Conservation (phyloP, 2,888 invertebrate genomes). For the Sesamia inferens region DNA sequence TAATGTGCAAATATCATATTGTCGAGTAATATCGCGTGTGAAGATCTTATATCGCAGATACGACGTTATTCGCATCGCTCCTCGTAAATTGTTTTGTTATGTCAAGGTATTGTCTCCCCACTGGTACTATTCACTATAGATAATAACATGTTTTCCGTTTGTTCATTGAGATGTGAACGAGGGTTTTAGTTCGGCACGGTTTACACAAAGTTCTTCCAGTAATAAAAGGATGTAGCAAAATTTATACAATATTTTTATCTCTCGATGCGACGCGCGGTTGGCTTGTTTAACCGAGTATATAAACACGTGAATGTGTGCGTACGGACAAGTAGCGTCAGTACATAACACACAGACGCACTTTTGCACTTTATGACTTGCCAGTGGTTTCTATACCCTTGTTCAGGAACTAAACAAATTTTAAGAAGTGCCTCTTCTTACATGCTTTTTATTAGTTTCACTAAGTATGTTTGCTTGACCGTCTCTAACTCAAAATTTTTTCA, state of each 20-base stretch:
- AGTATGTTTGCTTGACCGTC: too few species aligned
- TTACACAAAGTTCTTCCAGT: not conserved
- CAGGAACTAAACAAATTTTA: too few species aligned
- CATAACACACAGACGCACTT: not conserved
- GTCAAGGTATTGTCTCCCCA: constrained; percentile 33
- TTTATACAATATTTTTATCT: not conserved
- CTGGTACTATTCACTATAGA: constrained; percentile 20
- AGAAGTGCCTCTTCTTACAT: too few species aligned
- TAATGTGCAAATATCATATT: constrained; percentile 38
- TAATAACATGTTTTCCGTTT: constrained; percentile 44
- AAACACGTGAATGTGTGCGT: not conserved
- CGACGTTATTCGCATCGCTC: constrained; percentile 27
- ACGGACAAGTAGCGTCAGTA: not conserved
- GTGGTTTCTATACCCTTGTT: too few species aligned
- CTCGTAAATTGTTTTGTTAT: constrained; percentile 42
- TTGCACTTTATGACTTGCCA: too few species aligned
- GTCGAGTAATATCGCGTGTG: constrained; percentile 47
- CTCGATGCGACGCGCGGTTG: not conserved
- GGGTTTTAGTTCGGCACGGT: constrained; percentile 17
- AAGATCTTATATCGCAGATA: constrained; percentile 42
- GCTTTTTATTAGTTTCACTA: too few species aligned
- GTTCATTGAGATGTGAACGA: constrained; percentile 45
- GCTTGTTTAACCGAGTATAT: not conserved
- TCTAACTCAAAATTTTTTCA: too few species aligned
- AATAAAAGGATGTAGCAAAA: not conserved